These are phyloP conservation scores for Tadarida brasiliensis DNA, from an alignment of 2,797 vertebrate species.

Conservation along the genomic window DNA sequence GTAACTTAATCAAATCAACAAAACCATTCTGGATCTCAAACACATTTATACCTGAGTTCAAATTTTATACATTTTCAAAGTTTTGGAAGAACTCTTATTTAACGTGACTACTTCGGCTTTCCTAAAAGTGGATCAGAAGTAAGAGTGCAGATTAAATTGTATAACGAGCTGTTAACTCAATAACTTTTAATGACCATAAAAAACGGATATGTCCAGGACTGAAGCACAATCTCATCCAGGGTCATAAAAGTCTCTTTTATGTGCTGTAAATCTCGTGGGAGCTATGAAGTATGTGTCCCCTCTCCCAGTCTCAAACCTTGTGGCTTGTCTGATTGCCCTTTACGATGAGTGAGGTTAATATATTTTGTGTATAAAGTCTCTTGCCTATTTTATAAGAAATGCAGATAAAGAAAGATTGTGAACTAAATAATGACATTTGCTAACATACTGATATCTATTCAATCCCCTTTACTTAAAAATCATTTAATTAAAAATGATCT, in stretches of 20 bases:
- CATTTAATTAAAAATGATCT: not conserved
- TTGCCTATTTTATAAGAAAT: constrained; percentile 53
- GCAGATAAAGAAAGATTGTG: constrained; percentile 10
- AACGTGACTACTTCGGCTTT: constrained; percentile 48
- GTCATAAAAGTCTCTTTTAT: constrained; percentile 80
- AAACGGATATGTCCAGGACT: constrained; percentile 61
- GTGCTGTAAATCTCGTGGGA: constrained; percentile 70
- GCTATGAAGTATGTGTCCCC: constrained; percentile 55
- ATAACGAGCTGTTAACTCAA: constrained; percentile 81
- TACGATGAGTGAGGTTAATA: constrained; percentile 48
- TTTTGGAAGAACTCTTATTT: constrained; percentile 62
- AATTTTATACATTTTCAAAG: constrained; percentile 58
- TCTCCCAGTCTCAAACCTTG: constrained; percentile 44
- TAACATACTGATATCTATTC: not conserved
- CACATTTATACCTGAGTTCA: constrained; percentile 56
- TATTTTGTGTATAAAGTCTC: constrained; percentile 40
- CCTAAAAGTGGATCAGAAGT: constrained; percentile 68
- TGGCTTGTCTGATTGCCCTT: constrained; percentile 71
- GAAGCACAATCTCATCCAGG: constrained; percentile 58
- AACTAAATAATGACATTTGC: constrained; percentile 5
- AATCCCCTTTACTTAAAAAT: not conserved
- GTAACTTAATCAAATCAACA: not conserved
- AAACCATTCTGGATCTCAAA: constrained; percentile 7
- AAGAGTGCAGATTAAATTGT: constrained; percentile 74
- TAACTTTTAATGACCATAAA: constrained; percentile 83